Conservation (phyloP, 2,797 vertebrate genomes). For the Picus viridis region DNA sequence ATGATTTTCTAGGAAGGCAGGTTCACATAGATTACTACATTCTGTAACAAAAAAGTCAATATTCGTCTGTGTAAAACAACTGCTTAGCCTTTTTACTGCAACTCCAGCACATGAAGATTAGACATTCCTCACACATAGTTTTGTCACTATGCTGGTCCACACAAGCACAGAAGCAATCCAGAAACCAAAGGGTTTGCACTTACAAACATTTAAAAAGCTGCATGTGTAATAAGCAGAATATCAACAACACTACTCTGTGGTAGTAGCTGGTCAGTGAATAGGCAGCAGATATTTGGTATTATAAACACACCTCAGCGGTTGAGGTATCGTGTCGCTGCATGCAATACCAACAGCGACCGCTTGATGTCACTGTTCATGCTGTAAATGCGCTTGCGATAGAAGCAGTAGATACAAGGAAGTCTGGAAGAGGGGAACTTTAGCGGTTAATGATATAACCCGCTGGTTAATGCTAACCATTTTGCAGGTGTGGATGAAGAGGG, state of each 20-base stretch:
- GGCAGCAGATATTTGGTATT: not conserved
- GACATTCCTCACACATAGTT: not conserved
- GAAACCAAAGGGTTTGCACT: not conserved
- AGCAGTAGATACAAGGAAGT: not conserved
- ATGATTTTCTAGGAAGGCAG: not conserved
- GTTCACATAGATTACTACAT: not conserved
- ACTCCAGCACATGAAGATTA: not conserved
- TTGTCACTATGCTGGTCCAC: not conserved
- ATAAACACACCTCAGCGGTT: rapidly evolving
- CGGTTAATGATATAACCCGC: not conserved
- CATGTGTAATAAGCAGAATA: not conserved
- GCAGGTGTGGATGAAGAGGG: not conserved
- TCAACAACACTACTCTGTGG: not conserved
- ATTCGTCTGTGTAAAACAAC: not conserved
- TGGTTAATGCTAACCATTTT: not conserved
- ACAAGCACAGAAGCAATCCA: not conserved
- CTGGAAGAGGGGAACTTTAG: rapidly evolving
- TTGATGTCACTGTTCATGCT: not conserved
- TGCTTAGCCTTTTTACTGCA: not conserved
- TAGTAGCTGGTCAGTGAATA: too few relatives aligned
- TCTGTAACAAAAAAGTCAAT: not conserved
- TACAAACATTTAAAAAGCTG: not conserved
- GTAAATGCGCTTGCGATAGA: not conserved
- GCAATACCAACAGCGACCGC: not conserved
- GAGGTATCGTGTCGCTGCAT: not conserved